phyloP scores from a whole-genome alignment of 2,888 invertebrate species.

The Caenorhabditis angaria region DNA sequence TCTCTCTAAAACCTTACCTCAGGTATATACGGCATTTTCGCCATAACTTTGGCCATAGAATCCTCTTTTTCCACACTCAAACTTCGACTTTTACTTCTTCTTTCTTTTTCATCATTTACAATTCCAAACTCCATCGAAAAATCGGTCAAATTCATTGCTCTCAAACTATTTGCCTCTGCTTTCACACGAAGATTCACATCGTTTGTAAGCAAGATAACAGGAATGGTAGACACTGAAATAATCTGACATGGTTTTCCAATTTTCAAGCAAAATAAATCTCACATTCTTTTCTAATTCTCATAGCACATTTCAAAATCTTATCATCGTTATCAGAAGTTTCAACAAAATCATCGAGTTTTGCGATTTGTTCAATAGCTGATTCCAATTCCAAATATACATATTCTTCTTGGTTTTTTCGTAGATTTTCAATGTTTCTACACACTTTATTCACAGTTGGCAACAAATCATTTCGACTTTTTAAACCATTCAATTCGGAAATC shows the following conservation, averaged over 20 bases:
- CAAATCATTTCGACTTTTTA: constrained; percentile 5
- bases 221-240: constrained; percentile 11
- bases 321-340: constrained; percentile 12
- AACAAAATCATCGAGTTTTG: background rate
- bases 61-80: no score
- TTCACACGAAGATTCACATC: constrained; percentile 14
- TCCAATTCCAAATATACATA: constrained; percentile 10
- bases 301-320: constrained; percentile 18
- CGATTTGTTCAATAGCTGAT: constrained; percentile 9
- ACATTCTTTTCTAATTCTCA: constrained; percentile 22
- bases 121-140: background rate
- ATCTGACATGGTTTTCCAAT: background rate
- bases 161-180: constrained; percentile 16
- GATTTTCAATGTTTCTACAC: background rate
- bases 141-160: background rate
- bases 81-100: no score
- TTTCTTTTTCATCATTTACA: no score
- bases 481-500: constrained; percentile 20
- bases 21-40: no score
- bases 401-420: no score
- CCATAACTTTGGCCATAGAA: no score
- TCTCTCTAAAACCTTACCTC: no score
- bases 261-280: background rate
- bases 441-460: background rate
- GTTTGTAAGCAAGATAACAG: constrained; percentile 13